Evolutionary conservation across 1,140 invertebrate genomes (phyloP).

Genomic region (Vanessa tameamea): DNA sequence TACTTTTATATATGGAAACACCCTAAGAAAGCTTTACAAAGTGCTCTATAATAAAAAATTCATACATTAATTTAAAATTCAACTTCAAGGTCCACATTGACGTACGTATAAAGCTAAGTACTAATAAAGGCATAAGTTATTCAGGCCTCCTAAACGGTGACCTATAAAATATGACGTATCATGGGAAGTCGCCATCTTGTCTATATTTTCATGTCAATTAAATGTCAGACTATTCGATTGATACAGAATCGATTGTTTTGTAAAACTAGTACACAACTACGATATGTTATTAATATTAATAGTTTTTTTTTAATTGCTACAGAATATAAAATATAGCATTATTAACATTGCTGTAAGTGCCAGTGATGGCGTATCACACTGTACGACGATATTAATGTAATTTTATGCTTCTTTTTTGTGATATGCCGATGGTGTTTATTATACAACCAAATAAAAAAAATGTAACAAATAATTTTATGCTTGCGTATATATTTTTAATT

Average conservation of each 20-base stretch:
- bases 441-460: too few relatives aligned
- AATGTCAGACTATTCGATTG: constrained; percentile 2
- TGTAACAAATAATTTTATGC: too few relatives aligned
- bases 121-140: constrained; percentile 22
- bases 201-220: not conserved
- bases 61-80: constrained; percentile 19
- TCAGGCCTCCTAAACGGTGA: constrained; percentile 24
- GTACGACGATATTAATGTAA: too few relatives aligned
- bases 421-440: too few relatives aligned
- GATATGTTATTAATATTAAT: not conserved
- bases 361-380: too few relatives aligned
- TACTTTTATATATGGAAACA: not conserved
- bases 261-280: not conserved
- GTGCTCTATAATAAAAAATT: constrained; percentile 20
- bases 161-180: constrained; percentile 15
- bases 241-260: constrained; percentile 6
- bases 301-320: too few relatives aligned
- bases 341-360: too few relatives aligned
- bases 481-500: too few relatives aligned
- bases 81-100: constrained; percentile 13
- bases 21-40: not conserved
- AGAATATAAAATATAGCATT: too few relatives aligned
- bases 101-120: constrained; percentile 13
- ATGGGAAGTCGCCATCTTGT: constrained; percentile 20
- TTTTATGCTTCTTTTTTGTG: too few relatives aligned